Percentiles rank a stretch among this genome's conserved stretches.
Conservation (phyloP, 2,888 invertebrate genomes). For the Fabriciana adippe region DNA sequence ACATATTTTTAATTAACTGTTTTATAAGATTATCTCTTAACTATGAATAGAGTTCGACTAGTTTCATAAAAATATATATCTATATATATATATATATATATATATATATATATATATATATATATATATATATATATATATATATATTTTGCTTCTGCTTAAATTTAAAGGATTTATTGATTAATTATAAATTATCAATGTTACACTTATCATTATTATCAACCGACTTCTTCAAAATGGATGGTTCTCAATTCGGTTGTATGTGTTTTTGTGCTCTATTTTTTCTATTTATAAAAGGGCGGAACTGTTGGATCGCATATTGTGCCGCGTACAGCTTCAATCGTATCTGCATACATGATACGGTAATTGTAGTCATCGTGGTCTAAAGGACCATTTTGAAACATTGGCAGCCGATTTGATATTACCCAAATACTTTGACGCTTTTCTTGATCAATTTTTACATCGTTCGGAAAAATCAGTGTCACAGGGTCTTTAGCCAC, state of each 20-base stretch:
- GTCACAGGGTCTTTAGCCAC: constrained; percentile 84
- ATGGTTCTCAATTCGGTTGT: no score
- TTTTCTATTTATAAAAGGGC: background rate
- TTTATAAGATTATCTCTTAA: constrained; percentile 16
- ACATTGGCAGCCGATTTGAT: constrained; percentile 88
- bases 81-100: no score
- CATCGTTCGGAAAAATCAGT: constrained; percentile 90
- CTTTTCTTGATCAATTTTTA: constrained; percentile 87
- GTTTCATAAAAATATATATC: constrained; percentile 20
- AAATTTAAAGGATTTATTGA: no score
- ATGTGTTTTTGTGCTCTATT: background rate
- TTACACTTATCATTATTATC: background rate
- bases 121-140: no score
- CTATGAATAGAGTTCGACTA: constrained; percentile 37
- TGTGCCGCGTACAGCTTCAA: constrained; percentile 84
- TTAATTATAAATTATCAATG: no score
- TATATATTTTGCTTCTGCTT: background rate
- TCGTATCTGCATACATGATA: constrained; percentile 85
- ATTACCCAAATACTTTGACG: constrained; percentile 89
- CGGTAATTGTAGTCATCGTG: constrained; percentile 87
- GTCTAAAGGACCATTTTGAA: constrained; percentile 85
- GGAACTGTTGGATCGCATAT: constrained; percentile 85
- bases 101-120: no score
- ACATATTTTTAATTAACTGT: background rate
- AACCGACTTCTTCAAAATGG: background rate